Percentiles rank a stretch among this genome's conserved stretches.
phyloP scores from a whole-genome alignment of 2,888 invertebrate species.

The Eupithecia vulgata region DNA sequence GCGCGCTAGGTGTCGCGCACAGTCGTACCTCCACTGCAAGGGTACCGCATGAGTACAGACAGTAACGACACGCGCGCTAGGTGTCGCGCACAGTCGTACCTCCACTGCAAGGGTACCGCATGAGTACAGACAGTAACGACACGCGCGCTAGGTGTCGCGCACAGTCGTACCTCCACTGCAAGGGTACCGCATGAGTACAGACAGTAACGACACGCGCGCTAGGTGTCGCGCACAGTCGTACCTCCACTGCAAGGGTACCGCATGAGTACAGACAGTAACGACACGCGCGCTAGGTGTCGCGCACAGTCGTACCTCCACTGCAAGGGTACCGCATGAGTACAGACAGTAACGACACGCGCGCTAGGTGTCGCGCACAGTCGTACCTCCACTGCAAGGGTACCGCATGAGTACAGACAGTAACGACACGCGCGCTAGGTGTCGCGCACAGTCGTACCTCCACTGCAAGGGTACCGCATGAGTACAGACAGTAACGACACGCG shows the following conservation, averaged over 20 bases:
- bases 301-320: conserved; percentile 43
- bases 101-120: background rate
- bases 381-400: conserved; percentile 36
- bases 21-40: conserved; percentile 40
- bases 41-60: background rate
- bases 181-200: background rate
- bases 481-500: background rate
- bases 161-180: conserved; percentile 41
- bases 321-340: background rate
- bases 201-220: conserved; percentile 22
- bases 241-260: conserved; percentile 26
- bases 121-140: background rate
- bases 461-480: background rate
- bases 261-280: background rate
- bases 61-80: conserved; percentile 31
- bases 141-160: conserved; percentile 47
- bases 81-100: conserved; percentile 51
- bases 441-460: conserved; percentile 44
- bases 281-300: conserved; percentile 46
- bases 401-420: background rate
- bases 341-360: background rate
- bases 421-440: conserved; percentile 45
- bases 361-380: conserved; percentile 49
- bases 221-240: conserved; percentile 50
- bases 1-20: conserved; percentile 47